Evolutionary conservation across 2,113 vertebrate species (phyloP).

Genomic region (Engystomops pustulosus): DNA sequence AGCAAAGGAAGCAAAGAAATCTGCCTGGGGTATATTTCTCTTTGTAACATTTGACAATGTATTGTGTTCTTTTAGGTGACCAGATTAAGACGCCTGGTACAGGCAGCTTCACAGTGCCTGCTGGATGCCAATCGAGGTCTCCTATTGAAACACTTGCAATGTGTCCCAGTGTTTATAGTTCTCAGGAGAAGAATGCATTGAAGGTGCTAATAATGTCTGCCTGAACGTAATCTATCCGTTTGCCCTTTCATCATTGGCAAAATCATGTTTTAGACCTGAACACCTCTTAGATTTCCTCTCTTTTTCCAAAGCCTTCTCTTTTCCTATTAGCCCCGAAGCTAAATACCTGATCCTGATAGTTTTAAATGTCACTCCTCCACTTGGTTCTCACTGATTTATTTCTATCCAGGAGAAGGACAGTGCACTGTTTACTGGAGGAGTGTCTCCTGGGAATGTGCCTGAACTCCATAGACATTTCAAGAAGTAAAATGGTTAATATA

Average conservation of each 20-base stretch:
- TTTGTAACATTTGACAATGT: not conserved
- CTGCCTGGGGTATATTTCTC: not conserved
- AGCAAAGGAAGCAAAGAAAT: no score
- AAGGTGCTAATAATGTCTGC: slow-evolving; percentile 58
- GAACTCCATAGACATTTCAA: slow-evolving; percentile 30
- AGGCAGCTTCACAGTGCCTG: not conserved
- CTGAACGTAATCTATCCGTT: slow-evolving; percentile 49
- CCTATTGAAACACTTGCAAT: slow-evolving; percentile 43
- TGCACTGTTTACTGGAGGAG: slow-evolving; percentile 19
- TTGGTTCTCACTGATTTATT: slow-evolving; percentile 55
- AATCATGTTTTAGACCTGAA: slow-evolving; percentile 55
- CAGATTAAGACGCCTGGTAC: not conserved
- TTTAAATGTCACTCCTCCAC: slow-evolving; percentile 55
- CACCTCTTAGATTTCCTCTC: slow-evolving; percentile 58
- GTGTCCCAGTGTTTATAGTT: slow-evolving; percentile 17
- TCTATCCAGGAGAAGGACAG: slow-evolving; percentile 47
- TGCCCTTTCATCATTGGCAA: slow-evolving; percentile 57
- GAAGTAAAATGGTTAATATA: slow-evolving; percentile 47
- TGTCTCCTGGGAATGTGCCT: slow-evolving; percentile 37
- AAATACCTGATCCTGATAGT: slow-evolving; percentile 59
- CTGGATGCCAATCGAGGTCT: slow-evolving; percentile 37
- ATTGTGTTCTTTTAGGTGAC: slow-evolving; percentile 1
- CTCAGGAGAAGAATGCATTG: slow-evolving; percentile 55
- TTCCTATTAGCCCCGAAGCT: slow-evolving; percentile 54
- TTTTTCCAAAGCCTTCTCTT: slow-evolving; percentile 48